Percentiles rank a stretch among this genome's conserved stretches.
These are phyloP conservation scores for Potamarius usumacintae DNA, from an alignment of 2,113 vertebrate species.

Conservation along the genomic window DNA sequence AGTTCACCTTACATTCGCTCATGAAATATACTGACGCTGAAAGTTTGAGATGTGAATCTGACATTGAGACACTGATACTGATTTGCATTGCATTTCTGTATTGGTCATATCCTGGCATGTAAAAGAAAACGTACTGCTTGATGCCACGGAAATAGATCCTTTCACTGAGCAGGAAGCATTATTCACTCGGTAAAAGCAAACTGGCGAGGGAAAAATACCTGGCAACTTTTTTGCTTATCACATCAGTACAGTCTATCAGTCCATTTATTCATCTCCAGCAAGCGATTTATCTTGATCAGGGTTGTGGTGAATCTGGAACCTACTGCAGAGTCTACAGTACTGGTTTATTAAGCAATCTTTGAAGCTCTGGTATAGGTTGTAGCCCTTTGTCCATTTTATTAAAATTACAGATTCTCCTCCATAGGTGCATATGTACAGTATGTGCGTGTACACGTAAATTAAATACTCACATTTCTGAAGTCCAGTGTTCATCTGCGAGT, in stretches of 20 bases:
- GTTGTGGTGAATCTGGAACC: neutral
- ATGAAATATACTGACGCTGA: neutral
- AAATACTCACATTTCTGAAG: conserved; percentile 98
- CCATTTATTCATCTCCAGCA: neutral
- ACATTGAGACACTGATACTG: neutral
- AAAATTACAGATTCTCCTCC: neutral
- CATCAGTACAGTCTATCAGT: neutral
- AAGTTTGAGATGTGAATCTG: neutral
- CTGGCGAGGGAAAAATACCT: neutral
- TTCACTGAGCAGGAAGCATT: neutral
- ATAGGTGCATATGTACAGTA: no score
- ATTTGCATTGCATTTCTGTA: neutral
- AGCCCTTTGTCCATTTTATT: neutral
- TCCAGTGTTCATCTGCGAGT: conserved; percentile 99
- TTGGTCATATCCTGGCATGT: neutral
- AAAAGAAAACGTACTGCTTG: neutral
- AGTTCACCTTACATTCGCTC: neutral
- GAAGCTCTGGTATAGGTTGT: neutral
- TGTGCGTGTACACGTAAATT: neutral
- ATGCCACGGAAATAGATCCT: neutral
- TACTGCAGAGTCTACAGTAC: neutral
- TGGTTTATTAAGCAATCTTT: neutral
- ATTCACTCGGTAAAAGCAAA: neutral
- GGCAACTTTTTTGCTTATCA: neutral
- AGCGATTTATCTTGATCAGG: neutral